phyloP scores from a whole-genome alignment of 2,113 vertebrate genomes.

The Leuciscus idus region DNA sequence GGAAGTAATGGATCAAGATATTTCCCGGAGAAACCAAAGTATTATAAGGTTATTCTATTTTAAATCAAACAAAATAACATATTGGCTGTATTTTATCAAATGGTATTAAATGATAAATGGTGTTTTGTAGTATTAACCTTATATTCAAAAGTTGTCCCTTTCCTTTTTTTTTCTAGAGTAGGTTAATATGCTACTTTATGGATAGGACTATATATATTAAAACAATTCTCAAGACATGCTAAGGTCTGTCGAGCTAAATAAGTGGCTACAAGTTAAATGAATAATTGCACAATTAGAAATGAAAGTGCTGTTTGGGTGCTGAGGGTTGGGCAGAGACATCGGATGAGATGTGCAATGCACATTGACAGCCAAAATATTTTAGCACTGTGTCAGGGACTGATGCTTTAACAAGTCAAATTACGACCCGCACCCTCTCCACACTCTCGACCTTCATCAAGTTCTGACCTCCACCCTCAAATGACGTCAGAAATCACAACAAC shows the following conservation, averaged over 20 bases:
- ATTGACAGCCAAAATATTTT: neutral
- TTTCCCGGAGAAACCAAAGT: neutral
- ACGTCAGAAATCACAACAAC: slow-evolving; percentile 77
- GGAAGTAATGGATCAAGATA: neutral
- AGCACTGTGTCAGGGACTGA: neutral
- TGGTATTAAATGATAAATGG: too few relatives aligned
- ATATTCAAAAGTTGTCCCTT: neutral
- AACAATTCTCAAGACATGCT: neutral
- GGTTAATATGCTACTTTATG: neutral
- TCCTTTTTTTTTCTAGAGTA: neutral
- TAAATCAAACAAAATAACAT: neutral
- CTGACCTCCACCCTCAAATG: slow-evolving; percentile 62
- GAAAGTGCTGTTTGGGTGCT: neutral
- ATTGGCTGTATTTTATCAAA: too few relatives aligned
- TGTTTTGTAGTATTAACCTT: neutral
- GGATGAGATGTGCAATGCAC: neutral
- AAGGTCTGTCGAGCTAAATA: neutral
- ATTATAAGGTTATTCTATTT: neutral
- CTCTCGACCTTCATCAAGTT: slow-evolving; percentile 36
- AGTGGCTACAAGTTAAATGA: neutral
- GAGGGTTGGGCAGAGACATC: neutral
- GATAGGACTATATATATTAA: neutral
- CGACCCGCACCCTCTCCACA: neutral
- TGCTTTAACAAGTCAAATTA: slow-evolving; percentile 17
- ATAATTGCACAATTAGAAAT: neutral